Base-by-base conservation (phyloP, 2,113 vertebrate species). In the Mungos mungo region DNA sequence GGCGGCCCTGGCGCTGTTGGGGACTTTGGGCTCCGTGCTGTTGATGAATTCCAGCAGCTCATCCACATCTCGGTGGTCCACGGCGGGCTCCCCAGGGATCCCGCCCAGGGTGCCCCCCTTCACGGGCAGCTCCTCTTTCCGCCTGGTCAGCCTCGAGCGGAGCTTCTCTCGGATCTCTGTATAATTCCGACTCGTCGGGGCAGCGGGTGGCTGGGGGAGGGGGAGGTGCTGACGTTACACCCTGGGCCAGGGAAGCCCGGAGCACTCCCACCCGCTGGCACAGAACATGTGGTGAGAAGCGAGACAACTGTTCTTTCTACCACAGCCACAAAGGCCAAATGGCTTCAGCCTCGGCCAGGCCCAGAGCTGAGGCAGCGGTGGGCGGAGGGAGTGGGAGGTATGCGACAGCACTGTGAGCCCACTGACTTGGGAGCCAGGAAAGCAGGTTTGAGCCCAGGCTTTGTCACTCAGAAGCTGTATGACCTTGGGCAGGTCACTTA, bases 91-190 rank as follows among this genome's bases (percentile, higher is more conserved):
- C 21, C 99, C 99, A 95, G 97, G 97, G 1, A 98, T 98, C 97
- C 98, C 96, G 93, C 97, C 98, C 97, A 95, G 98, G 91, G 98
- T 90, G 94, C 99, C 99, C 77, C 99, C 99, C 72, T 99, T 99
- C 98, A 99, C 98, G 2, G 99, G 99, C 88, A 99, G 98, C 98
- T 99, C 99, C 98, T 99, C 99, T 98, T 99, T 99, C 95, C 99
- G 99, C 88, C 99, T 99, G 79, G 99, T 99, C 96, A 99, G 99
- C 84, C 99, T 99, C 0, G 99, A 99, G 54, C 99, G 99, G 87
- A 99, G 99, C 98, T 99, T 99, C 99, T 99, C 99, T 50, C 99
- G 99, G 98, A 99, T 99, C 99, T 99, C 99, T 0, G 99, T 99
- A 0, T 99, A 99, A 98, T 99, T 99, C 84, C 99, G 99, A 98